phyloP scores from a whole-genome alignment of 2,113 vertebrate species.

The Plecotus auritus region DNA sequence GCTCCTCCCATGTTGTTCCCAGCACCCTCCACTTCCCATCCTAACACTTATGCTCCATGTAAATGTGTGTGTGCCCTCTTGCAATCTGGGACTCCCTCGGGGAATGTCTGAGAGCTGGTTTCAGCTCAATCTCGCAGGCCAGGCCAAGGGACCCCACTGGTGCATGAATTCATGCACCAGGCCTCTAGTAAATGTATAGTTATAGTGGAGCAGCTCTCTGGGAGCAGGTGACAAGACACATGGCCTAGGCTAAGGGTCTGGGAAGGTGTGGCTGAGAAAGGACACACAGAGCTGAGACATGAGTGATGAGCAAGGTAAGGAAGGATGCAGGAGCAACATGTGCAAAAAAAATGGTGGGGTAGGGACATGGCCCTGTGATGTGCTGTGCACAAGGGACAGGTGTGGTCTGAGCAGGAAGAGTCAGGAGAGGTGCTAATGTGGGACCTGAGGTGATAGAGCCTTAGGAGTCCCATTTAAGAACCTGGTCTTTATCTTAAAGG shows the following conservation, averaged over 20 bases:
- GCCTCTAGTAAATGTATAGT: too few relatives aligned
- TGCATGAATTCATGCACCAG: too few relatives aligned
- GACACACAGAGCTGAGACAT: neutral
- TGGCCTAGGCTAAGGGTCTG: neutral
- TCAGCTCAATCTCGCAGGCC: too few relatives aligned
- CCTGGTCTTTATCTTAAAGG: neutral
- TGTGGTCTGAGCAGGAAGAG: fast-evolving
- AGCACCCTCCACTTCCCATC: too few relatives aligned
- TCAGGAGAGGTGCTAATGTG: neutral
- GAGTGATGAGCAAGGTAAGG: neutral
- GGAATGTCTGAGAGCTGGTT: too few relatives aligned
- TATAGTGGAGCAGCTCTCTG: neutral
- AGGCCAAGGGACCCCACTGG: too few relatives aligned
- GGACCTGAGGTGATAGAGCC: fast-evolving
- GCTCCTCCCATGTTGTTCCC: too few relatives aligned
- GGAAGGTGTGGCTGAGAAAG: neutral
- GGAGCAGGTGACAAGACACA: neutral
- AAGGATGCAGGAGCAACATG: neutral
- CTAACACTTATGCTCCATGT: too few relatives aligned
- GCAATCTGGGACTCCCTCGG: too few relatives aligned
- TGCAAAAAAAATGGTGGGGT: neutral
- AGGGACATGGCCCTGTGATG: neutral
- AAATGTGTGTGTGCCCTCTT: too few relatives aligned
- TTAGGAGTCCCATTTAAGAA: neutral
- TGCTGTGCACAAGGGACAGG: neutral